Percentiles rank a stretch among this genome's conserved stretches.
Evolutionary conservation across 2,888 invertebrate genomes (phyloP).

Genomic region (Hyposoter dolosus): DNA sequence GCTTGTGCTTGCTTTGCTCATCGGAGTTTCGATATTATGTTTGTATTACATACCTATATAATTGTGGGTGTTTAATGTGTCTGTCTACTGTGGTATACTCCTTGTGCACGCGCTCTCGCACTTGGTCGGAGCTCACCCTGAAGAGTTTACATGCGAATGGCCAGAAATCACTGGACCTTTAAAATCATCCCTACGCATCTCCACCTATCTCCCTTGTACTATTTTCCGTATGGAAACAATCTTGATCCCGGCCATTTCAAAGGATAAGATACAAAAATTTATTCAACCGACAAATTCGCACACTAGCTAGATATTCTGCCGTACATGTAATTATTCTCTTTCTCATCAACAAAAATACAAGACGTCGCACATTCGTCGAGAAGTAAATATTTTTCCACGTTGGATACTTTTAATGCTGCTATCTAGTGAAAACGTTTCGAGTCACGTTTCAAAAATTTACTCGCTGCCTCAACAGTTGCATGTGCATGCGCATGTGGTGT

Average conservation of each 20-base stretch:
- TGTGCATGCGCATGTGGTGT: conserved; percentile 36
- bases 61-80: conserved; percentile 11
- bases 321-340: background rate
- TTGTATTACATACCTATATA: conserved; percentile 4
- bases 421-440: background rate
- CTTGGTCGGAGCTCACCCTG: conserved; percentile 37
- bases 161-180: conserved; percentile 42
- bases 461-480: background rate
- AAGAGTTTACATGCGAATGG: conserved; percentile 44
- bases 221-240: conserved; percentile 24
- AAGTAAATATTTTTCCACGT: background rate
- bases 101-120: conserved; percentile 50
- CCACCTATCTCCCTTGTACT: conserved; percentile 7
- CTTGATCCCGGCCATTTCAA: background rate
- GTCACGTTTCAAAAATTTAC: too few species aligned
- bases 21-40: conserved; percentile 55
- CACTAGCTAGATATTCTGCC: background rate
- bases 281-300: background rate
- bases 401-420: background rate
- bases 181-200: conserved; percentile 24
- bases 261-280: conserved; percentile 21
- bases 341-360: background rate
- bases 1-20: conserved; percentile 64
- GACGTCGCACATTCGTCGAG: background rate
- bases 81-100: conserved; percentile 12